phyloP scores from a whole-genome alignment of 2,888 invertebrate genomes.

The Lathronympha strigana region DNA sequence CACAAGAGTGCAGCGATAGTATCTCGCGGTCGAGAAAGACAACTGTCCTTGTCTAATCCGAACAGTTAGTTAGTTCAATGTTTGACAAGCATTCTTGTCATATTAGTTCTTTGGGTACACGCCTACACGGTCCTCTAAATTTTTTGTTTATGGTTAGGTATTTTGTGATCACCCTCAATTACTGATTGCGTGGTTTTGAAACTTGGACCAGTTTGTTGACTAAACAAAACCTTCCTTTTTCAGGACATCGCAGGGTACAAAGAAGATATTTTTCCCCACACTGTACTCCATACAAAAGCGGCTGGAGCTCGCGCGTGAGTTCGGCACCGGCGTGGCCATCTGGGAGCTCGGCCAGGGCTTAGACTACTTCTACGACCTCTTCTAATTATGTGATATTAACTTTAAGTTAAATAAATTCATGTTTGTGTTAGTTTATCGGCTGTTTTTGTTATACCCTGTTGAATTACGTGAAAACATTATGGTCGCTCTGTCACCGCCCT shows the following conservation, averaged over 20 bases:
- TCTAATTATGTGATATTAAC: slow-evolving; percentile 74
- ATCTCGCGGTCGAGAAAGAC: no score
- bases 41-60: no score
- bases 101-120: no score
- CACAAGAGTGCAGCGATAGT: no score
- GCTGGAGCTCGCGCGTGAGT: slow-evolving; percentile 90
- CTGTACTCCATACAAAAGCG: slow-evolving; percentile 92
- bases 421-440: slow-evolving; percentile 37
- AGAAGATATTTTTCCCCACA: slow-evolving; percentile 94
- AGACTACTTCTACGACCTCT: slow-evolving; percentile 95
- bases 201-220: neutral
- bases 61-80: no score
- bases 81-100: no score
- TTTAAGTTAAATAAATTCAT: slow-evolving; percentile 63
- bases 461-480: neutral
- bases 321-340: slow-evolving; percentile 94
- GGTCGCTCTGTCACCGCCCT: no score
- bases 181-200: neutral
- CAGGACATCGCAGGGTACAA: slow-evolving; percentile 87
- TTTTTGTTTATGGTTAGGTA: no score
- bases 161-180: no score
- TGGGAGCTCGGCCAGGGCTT: slow-evolving; percentile 99
- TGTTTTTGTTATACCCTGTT: slow-evolving; percentile 16
- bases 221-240: neutral
- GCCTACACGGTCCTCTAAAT: no score